Evolutionary conservation across 2,888 invertebrate genomes (phyloP).

Genomic region (Phragmatobia fuliginosa): DNA sequence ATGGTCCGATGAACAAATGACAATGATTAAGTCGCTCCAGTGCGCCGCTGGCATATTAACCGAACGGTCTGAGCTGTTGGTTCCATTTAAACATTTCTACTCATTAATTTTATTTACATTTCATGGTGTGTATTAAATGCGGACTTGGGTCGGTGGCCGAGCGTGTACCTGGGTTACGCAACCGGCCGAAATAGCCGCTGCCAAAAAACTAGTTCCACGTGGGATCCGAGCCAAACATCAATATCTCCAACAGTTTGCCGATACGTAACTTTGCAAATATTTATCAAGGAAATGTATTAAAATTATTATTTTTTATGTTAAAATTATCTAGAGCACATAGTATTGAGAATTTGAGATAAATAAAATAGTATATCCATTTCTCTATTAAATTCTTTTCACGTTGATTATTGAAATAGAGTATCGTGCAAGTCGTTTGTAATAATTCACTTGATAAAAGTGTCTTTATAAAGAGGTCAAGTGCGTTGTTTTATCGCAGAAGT

Average conservation of each 20-base stretch:
- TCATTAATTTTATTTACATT: slow-evolving; percentile 79
- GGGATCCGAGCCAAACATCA: slow-evolving; percentile 63
- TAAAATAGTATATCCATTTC: slow-evolving; percentile 51
- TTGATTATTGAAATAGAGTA: slow-evolving; percentile 44
- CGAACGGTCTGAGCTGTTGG: slow-evolving; percentile 20
- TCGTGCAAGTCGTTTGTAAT: slow-evolving; percentile 53
- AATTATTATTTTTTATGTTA: neutral
- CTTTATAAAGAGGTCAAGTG: slow-evolving; percentile 76
- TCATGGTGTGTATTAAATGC: slow-evolving; percentile 72
- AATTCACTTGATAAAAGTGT: slow-evolving; percentile 67
- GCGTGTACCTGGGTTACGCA: slow-evolving; percentile 75
- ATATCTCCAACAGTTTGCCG: slow-evolving; percentile 18
- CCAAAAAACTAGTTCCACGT: slow-evolving; percentile 83
- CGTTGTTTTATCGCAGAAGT: slow-evolving; percentile 60
- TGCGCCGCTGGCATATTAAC: slow-evolving; percentile 28
- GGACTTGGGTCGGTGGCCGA: slow-evolving; percentile 73
- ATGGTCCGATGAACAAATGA: slow-evolving; percentile 34
- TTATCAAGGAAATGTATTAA: neutral
- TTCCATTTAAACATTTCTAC: slow-evolving; percentile 62
- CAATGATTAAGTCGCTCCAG: slow-evolving; percentile 29
- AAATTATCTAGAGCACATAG: neutral
- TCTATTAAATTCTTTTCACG: slow-evolving; percentile 43
- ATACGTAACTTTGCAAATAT: slow-evolving; percentile 8
- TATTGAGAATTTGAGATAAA: neutral
- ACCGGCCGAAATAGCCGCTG: slow-evolving; percentile 75